Evolutionary conservation across 2,113 vertebrate species (phyloP), one percentile per base, ranked within the genome.

Genomic region (Clupea harengus): DNA sequence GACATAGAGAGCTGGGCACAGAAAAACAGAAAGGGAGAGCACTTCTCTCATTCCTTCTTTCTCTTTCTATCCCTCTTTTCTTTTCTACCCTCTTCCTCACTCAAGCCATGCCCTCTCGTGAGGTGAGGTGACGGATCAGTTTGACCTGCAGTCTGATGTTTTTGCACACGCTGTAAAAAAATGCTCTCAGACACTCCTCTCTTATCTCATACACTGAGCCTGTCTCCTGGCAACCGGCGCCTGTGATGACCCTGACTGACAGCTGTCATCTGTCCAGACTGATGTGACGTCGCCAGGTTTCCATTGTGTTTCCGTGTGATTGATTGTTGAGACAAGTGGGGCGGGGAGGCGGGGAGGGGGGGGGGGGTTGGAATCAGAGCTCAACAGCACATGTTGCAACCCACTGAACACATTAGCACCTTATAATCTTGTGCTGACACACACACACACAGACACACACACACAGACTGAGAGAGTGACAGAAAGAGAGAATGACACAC

Each of bases 191-290:
- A 25, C 6, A 3, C 64, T 60, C 54, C 20, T 2, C 25, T 25
- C 10, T 67, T 67, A 28, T 67, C 22, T 67, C 64, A 2, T 28
- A 2, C n/a, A 28, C n/a, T 67, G 10, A 28, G 11, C 64, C 64
- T 67, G 64, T 67, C n/a, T 67, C 9, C 64, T n/a, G 60, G 60
- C 60, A 25, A 64, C 60, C 5, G 3, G 3, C 3, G n/a, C 7
- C 20, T 67, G 64, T 67, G 64, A 67, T 67, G 64, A 67, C 64
- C 64, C n/a, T 67, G 64, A 67, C 64, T 28, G 64, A 67, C 64
- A 67, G n/a, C 64, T 67, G 64, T 67, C 64, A 67, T 2, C 6
- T 10, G 8, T 8, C n/a, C 32, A 49, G 45, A 10, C 18, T 84
- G 64, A 28, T 45, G 9, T 8, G 22, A 67, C 32, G 28, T 15